A percentile compares a stretch with the other conserved stretches of the same genome.
These are phyloP conservation scores for Siniperca obscura DNA, from an alignment of 2,797 vertebrate species.

Conservation along the genomic window DNA sequence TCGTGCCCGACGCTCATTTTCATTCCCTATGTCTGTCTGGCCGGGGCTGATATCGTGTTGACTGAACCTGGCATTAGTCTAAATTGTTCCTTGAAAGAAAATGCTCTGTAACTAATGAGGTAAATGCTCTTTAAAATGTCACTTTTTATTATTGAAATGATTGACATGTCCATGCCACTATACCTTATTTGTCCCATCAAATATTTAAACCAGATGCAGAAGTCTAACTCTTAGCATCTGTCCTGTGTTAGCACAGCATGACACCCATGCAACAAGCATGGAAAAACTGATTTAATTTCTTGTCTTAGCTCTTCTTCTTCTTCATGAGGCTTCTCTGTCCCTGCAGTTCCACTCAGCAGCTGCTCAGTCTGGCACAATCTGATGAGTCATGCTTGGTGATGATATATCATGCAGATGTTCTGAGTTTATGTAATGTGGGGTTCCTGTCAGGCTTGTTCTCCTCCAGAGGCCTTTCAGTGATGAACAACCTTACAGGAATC, in stretches of 20 bases:
- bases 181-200: background rate
- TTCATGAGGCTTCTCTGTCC: background rate
- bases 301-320: background rate
- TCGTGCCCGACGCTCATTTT: background rate
- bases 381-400: constrained; percentile 52
- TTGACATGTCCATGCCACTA: background rate
- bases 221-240: constrained; percentile 13
- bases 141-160: background rate
- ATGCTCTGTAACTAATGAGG: background rate
- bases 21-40: background rate
- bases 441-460: constrained; percentile 50
- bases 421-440: background rate
- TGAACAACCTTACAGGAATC: constrained; percentile 49
- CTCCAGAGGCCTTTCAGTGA: constrained; percentile 1
- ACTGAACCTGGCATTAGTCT: background rate
- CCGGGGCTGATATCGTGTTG: background rate
- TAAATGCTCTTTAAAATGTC: background rate
- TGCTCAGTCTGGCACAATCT: background rate
- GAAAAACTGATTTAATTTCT: background rate
- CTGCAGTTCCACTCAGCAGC: constrained; percentile 14
- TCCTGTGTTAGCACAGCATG: background rate
- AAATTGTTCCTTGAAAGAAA: background rate
- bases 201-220: constrained; percentile 6
- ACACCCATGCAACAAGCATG: background rate
- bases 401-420: constrained; percentile 60